phyloP scores from a whole-genome alignment of 2,888 invertebrate species.

The Harpalus rufipes region DNA sequence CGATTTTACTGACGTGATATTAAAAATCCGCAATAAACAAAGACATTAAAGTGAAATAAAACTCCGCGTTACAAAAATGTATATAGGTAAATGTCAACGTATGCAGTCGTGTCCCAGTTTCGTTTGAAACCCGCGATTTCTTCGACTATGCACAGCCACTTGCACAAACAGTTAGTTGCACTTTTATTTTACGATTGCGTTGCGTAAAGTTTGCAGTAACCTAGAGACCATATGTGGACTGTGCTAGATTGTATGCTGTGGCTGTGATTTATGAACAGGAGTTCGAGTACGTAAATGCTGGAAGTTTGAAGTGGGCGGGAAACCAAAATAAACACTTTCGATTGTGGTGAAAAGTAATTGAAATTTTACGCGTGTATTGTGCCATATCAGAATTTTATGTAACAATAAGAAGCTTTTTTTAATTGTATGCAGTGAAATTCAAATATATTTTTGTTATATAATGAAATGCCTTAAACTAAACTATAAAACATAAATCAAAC shows the following conservation, averaged over 20 bases:
- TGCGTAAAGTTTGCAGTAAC: conserved; percentile 48
- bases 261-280: conserved; percentile 27
- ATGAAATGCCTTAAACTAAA: too few relatives aligned
- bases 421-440: too few relatives aligned
- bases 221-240: conserved; percentile 53
- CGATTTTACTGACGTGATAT: background rate
- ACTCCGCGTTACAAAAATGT: background rate
- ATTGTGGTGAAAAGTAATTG: too few relatives aligned
- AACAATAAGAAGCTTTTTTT: too few relatives aligned
- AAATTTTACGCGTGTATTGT: too few relatives aligned
- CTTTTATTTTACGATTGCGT: conserved; percentile 39
- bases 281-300: background rate
- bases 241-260: conserved; percentile 35
- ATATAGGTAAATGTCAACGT: conserved; percentile 48
- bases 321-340: too few relatives aligned
- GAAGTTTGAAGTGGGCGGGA: conserved; percentile 13
- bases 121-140: background rate
- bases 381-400: too few relatives aligned
- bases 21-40: conserved; percentile 27
- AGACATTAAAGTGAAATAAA: conserved; percentile 24
- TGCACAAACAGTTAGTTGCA: conserved; percentile 23
- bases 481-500: too few relatives aligned
- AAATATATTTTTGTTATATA: too few relatives aligned
- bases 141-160: background rate
- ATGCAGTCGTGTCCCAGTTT: conserved; percentile 35